These are phyloP conservation scores for Phaethon lepturus DNA, from an alignment of 2,113 vertebrate genomes.

Conservation along the genomic window DNA sequence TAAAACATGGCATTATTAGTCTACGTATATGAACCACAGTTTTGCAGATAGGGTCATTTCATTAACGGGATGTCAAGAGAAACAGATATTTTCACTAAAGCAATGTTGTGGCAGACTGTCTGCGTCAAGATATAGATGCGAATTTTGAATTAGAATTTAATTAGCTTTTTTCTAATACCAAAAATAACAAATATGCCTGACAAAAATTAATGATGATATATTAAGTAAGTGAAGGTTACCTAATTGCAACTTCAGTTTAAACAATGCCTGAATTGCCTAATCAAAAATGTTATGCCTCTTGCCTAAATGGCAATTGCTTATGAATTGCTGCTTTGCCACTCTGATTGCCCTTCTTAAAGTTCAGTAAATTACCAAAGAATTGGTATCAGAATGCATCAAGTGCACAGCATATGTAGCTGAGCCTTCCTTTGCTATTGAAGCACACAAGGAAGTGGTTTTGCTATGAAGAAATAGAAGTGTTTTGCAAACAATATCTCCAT, in stretches of 20 bases:
- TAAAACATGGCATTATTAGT: not conserved
- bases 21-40: not conserved
- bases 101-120: not conserved
- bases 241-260: slow-evolving; percentile 38
- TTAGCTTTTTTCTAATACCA: not conserved
- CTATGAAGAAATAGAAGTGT: not conserved
- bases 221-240: slow-evolving; percentile 29
- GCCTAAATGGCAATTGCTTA: slow-evolving; percentile 18
- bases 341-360: slow-evolving; percentile 5
- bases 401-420: not conserved
- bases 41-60: not conserved
- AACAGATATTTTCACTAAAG: not conserved
- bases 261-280: slow-evolving; percentile 44
- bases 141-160: slow-evolving; percentile 13
- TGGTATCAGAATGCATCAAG: not conserved
- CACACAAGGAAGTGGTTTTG: not conserved
- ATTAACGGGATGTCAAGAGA: not conserved
- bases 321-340: not conserved
- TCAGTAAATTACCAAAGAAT: not conserved
- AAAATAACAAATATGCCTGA: slow-evolving; percentile 23
- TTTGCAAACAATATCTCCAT: not conserved
- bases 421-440: not conserved
- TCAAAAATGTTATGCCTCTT: slow-evolving; percentile 18
- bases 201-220: slow-evolving; percentile 42
- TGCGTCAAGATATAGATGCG: not conserved